These are phyloP conservation scores for Cygnus olor DNA, from an alignment of 2,797 vertebrate genomes.

Conservation along the genomic window DNA sequence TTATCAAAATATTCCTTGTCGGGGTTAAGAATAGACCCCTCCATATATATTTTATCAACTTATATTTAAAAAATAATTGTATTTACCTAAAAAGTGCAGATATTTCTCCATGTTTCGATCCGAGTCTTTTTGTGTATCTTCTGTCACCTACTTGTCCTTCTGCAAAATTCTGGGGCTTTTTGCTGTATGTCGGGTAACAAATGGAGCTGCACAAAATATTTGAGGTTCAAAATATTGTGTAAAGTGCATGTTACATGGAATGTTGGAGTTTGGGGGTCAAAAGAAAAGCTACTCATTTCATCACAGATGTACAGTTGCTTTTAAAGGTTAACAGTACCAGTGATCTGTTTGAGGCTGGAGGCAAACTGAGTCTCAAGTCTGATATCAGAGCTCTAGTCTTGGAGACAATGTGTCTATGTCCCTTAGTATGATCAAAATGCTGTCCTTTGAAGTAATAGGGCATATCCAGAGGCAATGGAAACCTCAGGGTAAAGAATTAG, in stretches of 20 bases:
- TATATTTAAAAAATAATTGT: conserved; percentile 4
- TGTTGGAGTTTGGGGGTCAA: not conserved
- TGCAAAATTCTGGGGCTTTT: not conserved
- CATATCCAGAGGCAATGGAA: not conserved
- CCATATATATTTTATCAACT: not conserved
- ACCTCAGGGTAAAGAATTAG: not conserved
- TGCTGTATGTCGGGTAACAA: not conserved
- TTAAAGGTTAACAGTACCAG: not conserved
- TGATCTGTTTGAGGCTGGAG: not conserved
- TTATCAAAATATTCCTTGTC: conserved; percentile 55
- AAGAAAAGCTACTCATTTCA: not conserved
- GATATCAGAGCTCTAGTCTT: not conserved
- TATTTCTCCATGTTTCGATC: not conserved
- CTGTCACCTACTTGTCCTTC: not conserved
- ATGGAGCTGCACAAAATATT: not conserved
- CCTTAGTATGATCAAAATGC: not conserved
- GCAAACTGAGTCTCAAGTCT: not conserved
- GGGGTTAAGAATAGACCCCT: conserved; percentile 29
- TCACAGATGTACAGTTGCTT: not conserved
- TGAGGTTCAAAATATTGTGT: not conserved
- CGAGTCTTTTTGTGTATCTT: not conserved
- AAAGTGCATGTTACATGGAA: not conserved
- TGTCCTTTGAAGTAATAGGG: not conserved
- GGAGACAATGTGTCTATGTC: not conserved
- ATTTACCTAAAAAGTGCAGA: not conserved